These are phyloP conservation scores for Drosophila paulistorum DNA, from an alignment of 1,140 invertebrate genomes.

Conservation along the genomic window DNA sequence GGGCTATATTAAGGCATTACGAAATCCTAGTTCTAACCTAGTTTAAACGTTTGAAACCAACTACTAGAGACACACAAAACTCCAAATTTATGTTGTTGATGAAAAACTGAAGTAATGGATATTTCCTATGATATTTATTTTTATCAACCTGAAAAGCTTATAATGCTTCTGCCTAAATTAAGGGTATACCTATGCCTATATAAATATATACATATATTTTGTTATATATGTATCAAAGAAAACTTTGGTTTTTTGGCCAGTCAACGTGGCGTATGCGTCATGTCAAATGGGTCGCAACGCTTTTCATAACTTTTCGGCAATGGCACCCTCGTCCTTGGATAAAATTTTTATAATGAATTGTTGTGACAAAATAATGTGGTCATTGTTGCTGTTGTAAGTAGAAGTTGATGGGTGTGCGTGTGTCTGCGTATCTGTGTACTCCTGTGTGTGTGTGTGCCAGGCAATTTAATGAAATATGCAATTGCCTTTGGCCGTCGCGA, in stretches of 20 bases:
- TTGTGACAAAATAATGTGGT: constrained; percentile 68
- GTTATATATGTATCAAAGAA: constrained; percentile 8
- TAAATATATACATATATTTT: neutral
- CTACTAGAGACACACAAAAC: too few relatives aligned
- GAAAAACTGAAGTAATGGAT: too few relatives aligned
- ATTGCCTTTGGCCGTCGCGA: constrained; percentile 53
- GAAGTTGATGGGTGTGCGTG: constrained; percentile 13
- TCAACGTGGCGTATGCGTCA: constrained; percentile 67
- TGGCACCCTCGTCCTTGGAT: constrained; percentile 53
- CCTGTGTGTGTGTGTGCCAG: constrained; percentile 35
- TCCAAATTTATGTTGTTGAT: too few relatives aligned
- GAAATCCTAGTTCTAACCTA: too few relatives aligned
- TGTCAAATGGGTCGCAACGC: constrained; percentile 62
- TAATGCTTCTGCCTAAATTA: constrained; percentile 3
- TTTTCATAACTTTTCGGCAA: constrained; percentile 69
- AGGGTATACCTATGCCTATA: constrained; percentile 26
- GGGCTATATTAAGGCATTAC: too few relatives aligned
- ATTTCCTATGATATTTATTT: too few relatives aligned
- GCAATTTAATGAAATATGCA: constrained; percentile 80
- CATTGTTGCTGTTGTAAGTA: constrained; percentile 46
- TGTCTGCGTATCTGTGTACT: constrained; percentile 24
- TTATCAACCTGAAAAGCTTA: neutral
- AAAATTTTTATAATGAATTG: constrained; percentile 77
- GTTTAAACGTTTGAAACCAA: too few relatives aligned
- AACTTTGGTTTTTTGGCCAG: constrained; percentile 39